phyloP scores from a whole-genome alignment of 2,888 invertebrate genomes.

The Steromphala cineraria region DNA sequence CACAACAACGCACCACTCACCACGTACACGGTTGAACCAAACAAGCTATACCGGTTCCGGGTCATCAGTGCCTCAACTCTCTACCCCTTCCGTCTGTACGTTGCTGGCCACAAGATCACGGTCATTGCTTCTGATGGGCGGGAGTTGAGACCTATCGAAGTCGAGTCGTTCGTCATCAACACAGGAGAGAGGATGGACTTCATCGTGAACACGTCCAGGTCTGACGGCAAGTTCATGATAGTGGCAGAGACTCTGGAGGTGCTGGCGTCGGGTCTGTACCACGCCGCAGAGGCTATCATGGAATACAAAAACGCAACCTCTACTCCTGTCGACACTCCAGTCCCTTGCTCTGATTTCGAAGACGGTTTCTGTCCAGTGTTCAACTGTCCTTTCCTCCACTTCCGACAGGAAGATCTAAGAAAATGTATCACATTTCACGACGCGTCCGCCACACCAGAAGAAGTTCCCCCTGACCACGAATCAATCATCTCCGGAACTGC shows the following conservation, averaged over 20 bases:
- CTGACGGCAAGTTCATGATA: constrained; percentile 41
- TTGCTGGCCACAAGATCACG: constrained; percentile 44
- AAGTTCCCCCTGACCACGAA: neutral
- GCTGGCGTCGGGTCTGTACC: neutral
- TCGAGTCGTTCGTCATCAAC: constrained; percentile 45
- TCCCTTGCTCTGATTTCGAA: constrained; percentile 21
- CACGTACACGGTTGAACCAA: constrained; percentile 36
- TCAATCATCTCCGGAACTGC: no score
- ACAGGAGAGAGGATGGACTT: constrained; percentile 60
- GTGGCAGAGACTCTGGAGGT: constrained; percentile 49
- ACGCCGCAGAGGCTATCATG: constrained; percentile 45
- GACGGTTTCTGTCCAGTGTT: constrained; percentile 35
- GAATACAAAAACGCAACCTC: constrained; percentile 21
- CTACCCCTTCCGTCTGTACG: constrained; percentile 43
- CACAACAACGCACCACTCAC: constrained; percentile 46
- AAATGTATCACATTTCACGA: constrained; percentile 36
- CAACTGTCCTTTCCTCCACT: constrained; percentile 48
- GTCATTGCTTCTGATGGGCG: constrained; percentile 47
- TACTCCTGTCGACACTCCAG: neutral
- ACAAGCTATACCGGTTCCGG: constrained; percentile 37
- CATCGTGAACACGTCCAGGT: constrained; percentile 34
- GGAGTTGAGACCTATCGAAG: constrained; percentile 36
- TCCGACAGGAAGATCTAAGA: constrained; percentile 16
- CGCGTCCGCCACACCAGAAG: constrained; percentile 27
- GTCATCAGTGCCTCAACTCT: constrained; percentile 47